Evolutionary conservation across 1,140 invertebrate genomes (phyloP).

Genomic region (Zaprionus camerounensis): DNA sequence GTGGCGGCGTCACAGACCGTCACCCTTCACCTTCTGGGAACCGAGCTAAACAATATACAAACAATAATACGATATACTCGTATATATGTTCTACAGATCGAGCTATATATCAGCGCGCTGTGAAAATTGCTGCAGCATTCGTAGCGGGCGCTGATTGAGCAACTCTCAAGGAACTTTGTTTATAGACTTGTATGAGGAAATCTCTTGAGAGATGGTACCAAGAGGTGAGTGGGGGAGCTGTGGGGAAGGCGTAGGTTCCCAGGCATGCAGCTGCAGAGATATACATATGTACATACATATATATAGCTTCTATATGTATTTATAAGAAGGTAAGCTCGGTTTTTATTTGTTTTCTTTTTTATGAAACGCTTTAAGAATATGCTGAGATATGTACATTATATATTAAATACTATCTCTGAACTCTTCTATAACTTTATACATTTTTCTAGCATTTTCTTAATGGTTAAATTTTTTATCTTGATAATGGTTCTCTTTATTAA

Average conservation of each 20-base stretch:
- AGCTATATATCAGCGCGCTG: neutral
- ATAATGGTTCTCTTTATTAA: no score
- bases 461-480: no score
- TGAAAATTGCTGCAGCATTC: neutral
- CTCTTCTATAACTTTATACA: no score
- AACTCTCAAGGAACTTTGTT: neutral
- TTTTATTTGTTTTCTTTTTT: no score
- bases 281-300: neutral
- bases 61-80: neutral
- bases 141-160: neutral
- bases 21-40: slow-evolving; percentile 10
- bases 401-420: no score
- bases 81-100: slow-evolving; percentile 1
- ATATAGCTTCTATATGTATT: no score
- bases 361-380: no score
- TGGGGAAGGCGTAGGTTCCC: neutral
- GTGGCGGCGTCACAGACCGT: slow-evolving; percentile 5
- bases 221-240: neutral
- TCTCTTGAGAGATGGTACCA: neutral
- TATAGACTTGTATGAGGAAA: neutral
- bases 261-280: neutral
- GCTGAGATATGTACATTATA: no score
- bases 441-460: no score
- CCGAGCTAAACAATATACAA: neutral
- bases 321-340: no score